phyloP scores from a whole-genome alignment of 37 sponge, comb jelly and placozoan species.

The Geodia barretti region DNA sequence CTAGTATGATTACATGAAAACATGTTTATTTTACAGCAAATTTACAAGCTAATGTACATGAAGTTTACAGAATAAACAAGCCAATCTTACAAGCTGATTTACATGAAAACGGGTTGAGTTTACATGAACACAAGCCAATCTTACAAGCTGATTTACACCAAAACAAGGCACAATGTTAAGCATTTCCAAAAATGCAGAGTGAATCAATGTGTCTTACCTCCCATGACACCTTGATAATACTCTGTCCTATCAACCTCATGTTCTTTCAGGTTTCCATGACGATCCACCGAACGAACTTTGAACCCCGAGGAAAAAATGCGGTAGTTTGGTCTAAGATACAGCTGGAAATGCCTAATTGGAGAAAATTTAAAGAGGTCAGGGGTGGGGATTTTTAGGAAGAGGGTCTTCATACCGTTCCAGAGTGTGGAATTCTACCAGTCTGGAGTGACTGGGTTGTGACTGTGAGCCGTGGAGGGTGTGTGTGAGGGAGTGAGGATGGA shows the following conservation, averaged over 20 bases:
- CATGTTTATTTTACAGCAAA: too few species aligned
- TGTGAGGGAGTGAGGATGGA: conserved; percentile 20
- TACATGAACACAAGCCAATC: too few species aligned
- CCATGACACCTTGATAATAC: conserved; percentile 45
- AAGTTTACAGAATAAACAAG: too few species aligned
- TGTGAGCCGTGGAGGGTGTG: neutral
- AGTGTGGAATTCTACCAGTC: conserved; percentile 15
- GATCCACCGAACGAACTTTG: conserved; percentile 16
- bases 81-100: too few species aligned
- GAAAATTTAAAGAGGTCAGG: too few species aligned
- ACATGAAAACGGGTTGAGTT: too few species aligned
- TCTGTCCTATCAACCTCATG: conserved; percentile 6
- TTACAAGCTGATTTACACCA: too few species aligned
- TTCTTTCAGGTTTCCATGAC: neutral
- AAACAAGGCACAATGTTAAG: too few species aligned
- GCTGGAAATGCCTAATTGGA: conserved; percentile 26
- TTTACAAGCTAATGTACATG: too few species aligned
- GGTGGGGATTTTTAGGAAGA: neutral
- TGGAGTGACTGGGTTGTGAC: neutral
- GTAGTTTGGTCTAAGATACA: conserved; percentile 18
- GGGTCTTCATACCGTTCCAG: conserved; percentile 16
- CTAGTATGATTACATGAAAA: too few species aligned
- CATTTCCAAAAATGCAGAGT: too few species aligned
- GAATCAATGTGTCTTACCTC: too few species aligned
- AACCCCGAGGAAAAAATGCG: conserved; percentile 29